These are phyloP conservation scores for western clawed frog (Xenopus tropicalis) DNA, from an alignment of 2,113 vertebrate species.

Conservation along the genomic window DNA sequence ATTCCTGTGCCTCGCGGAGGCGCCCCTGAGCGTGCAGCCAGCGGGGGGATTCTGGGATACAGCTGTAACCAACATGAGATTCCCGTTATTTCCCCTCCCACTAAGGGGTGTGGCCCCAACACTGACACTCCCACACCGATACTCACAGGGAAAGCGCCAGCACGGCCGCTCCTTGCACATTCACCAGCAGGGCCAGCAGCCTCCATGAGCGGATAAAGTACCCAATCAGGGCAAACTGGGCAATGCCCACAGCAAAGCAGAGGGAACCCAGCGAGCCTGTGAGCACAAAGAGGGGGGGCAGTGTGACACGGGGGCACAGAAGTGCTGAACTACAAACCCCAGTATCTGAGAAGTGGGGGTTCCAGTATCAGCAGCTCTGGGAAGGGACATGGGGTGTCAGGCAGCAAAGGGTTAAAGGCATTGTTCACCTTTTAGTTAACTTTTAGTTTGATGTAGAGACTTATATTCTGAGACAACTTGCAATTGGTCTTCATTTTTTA, in stretches of 20 bases:
- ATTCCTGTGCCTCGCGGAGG: slow-evolving; percentile 66
- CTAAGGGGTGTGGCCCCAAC: too few relatives aligned
- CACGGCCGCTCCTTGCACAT: slow-evolving; percentile 67
- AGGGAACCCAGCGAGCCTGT: slow-evolving; percentile 71
- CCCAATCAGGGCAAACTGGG: slow-evolving; percentile 70
- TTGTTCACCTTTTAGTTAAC: too few relatives aligned
- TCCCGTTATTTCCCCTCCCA: too few relatives aligned
- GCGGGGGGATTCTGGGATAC: slow-evolving; percentile 76
- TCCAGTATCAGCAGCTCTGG: too few relatives aligned
- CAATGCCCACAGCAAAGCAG: slow-evolving; percentile 76
- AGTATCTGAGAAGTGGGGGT: too few relatives aligned
- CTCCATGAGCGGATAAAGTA: slow-evolving; percentile 76
- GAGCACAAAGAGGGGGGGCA: neutral
- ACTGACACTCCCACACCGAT: slow-evolving; percentile 15
- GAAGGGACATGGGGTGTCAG: neutral
- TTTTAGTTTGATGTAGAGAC: too few relatives aligned
- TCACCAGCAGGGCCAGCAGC: slow-evolving; percentile 67
- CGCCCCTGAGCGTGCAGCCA: slow-evolving; percentile 75
- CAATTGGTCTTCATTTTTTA: too few relatives aligned
- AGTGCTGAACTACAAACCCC: too few relatives aligned
- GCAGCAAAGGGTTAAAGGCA: neutral
- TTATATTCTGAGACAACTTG: too few relatives aligned
- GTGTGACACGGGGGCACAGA: too few relatives aligned
- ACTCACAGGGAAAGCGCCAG: slow-evolving; percentile 76
- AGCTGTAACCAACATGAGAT: slow-evolving; percentile 57